Percentiles rank a stretch among this genome's conserved stretches.
These are phyloP conservation scores for Motacilla alba DNA, from an alignment of 2,113 vertebrate genomes.

Conservation along the genomic window DNA sequence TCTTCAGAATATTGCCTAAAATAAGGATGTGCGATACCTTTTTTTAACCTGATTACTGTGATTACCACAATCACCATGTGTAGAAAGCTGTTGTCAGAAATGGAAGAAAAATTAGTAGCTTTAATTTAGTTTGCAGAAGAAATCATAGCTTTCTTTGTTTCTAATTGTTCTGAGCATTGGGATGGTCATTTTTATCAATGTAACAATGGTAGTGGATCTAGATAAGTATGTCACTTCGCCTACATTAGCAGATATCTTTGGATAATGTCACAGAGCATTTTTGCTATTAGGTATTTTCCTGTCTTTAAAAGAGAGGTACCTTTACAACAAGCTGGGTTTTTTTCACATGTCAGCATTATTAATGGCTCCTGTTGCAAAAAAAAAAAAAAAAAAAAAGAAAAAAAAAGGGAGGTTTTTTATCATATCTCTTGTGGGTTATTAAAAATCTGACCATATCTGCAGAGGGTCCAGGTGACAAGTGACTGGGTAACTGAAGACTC, in stretches of 20 bases:
- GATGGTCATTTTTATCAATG: background rate
- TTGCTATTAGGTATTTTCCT: background rate
- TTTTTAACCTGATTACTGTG: background rate
- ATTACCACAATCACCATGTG: background rate
- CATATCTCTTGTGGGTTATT: fast-evolving
- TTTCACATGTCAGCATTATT: background rate
- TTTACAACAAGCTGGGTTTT: background rate
- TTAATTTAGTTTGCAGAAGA: background rate
- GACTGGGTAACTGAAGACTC: background rate
- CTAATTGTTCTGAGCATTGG: background rate
- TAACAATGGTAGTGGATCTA: background rate
- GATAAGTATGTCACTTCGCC: background rate
- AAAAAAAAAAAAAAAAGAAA: background rate
- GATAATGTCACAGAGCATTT: background rate
- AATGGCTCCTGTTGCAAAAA: background rate
- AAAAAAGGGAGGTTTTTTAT: no score
- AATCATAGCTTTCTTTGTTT: background rate
- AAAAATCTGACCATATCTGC: background rate
- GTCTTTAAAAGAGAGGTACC: background rate
- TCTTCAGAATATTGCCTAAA: background rate
- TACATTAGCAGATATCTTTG: background rate
- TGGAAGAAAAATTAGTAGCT: background rate
- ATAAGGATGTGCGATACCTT: background rate
- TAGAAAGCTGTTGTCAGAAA: background rate
- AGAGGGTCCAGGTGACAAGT: background rate